phyloP scores from a whole-genome alignment of 2,797 vertebrate species.

The Rousettus madagascariensis region DNA sequence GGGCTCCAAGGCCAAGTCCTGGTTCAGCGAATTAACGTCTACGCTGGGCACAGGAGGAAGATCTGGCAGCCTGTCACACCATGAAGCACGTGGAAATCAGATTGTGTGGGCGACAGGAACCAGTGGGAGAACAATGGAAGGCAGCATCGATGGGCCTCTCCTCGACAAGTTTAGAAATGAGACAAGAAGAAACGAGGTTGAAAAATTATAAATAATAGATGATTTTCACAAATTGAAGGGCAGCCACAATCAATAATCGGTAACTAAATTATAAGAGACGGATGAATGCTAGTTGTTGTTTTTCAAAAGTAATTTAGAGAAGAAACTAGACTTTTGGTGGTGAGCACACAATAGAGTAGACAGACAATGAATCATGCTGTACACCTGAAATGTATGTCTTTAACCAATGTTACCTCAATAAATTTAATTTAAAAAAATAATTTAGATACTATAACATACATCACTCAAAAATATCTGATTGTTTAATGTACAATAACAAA shows the following conservation, averaged over 20 bases:
- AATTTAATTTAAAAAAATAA: conserved; percentile 1
- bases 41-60: background rate
- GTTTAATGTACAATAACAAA: background rate
- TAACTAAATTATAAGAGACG: conserved; percentile 26
- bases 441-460: background rate
- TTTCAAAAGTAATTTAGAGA: conserved; percentile 43
- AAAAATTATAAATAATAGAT: conserved; percentile 48
- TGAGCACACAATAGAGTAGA: background rate
- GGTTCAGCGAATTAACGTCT: conserved; percentile 11
- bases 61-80: background rate
- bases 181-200: background rate
- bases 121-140: background rate
- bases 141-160: background rate
- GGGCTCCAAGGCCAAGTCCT: background rate
- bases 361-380: background rate
- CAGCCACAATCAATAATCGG: conserved; percentile 38
- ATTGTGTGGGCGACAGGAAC: background rate
- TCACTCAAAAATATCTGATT: background rate
- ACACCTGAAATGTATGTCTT: background rate
- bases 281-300: background rate
- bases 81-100: background rate
- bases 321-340: background rate
- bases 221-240: conserved; percentile 25
- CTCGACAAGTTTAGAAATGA: conserved; percentile 30
- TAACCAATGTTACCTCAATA: background rate